Evolutionary conservation across 2,797 vertebrate genomes (phyloP), one percentile per base, ranked within the genome.

Genomic region (Tolypeutes matacus): DNA sequence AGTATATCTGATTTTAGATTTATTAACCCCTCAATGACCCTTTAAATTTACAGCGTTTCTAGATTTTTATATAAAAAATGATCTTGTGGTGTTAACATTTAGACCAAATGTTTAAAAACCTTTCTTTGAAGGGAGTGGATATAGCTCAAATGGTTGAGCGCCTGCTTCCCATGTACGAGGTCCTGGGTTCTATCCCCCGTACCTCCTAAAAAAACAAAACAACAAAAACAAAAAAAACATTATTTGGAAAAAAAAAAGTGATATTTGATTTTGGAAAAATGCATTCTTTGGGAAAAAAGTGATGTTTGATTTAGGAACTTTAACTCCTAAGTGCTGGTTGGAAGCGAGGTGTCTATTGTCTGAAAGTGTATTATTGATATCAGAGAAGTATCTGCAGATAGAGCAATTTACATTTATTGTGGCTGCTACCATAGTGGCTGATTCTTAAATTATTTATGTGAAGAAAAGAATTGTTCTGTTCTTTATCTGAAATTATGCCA

Each of bases 361-460:
- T 67, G 97, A 96, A 18, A 14, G 77, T 77, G 92, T 97, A 89
- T 97, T 98, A 97, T 89, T 98, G 96, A 98, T 97, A 96, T 97
- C 34, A 93, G 65, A 70, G 88, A 84, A 93, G 97, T 81, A 84
- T 96, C 69, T 97, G 91, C 96, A 86, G 95, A 97, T 96, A 93
- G 87, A 95, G 94, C 95, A 95, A 98, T 98, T 98, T 97, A 96
- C 94, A 98, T 98, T 97, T 98, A 84, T 34, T 87, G 90, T 96
- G 85, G 67, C 89, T 98, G 88, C 95, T 97, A 72, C 75, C 86
- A 90, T 58, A 97, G 95, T 93, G 81, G 49, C 96, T 96, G 93
- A 72, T 91, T 94, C 97, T 98, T 98, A 97, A 98, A 98, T 98
- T 98, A 98, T 98, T 97, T 97, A 98, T 98, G 92, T 95, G 96